Percentiles rank a stretch among this genome's conserved stretches.
Conservation (phyloP, 2,888 invertebrate species). For the Tachina grossa region DNA sequence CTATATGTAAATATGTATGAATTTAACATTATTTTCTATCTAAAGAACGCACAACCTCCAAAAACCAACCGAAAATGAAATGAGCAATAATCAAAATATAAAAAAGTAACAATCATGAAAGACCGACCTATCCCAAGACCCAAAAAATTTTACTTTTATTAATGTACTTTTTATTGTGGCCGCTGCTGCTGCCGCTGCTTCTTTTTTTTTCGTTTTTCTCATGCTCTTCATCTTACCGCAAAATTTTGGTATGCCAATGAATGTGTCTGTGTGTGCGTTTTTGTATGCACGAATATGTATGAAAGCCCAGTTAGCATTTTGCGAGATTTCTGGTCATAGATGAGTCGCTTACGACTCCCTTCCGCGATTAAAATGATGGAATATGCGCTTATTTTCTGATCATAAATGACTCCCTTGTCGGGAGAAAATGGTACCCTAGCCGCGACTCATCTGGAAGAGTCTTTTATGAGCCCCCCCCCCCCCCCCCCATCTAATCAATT, state of each 20-base stretch:
- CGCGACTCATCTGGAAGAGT: too few species aligned
- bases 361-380: too few species aligned
- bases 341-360: too few species aligned
- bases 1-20: slow-evolving; percentile 9
- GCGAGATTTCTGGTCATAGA: too few species aligned
- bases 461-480: too few species aligned
- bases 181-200: slow-evolving; percentile 26
- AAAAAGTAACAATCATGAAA: slow-evolving; percentile 41
- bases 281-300: neutral
- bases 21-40: slow-evolving; percentile 47
- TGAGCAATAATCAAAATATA: neutral
- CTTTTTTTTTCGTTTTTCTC: slow-evolving; percentile 1
- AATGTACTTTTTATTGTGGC: slow-evolving; percentile 34
- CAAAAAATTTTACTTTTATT: slow-evolving; percentile 68
- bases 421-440: too few species aligned
- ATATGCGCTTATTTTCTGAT: too few species aligned
- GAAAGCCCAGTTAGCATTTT: too few species aligned
- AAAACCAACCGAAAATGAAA: slow-evolving; percentile 27
- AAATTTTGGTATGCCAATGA: neutral
- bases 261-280: neutral
- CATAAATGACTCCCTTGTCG: too few species aligned
- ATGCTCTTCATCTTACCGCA: slow-evolving; percentile 23
- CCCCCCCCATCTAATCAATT: too few species aligned
- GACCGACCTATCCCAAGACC: slow-evolving; percentile 75
- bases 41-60: slow-evolving; percentile 18